A percentile compares a stretch with the other conserved stretches of the same genome.
These are phyloP conservation scores for Choloepus didactylus DNA, from an alignment of 2,797 vertebrate species.

Conservation along the genomic window DNA sequence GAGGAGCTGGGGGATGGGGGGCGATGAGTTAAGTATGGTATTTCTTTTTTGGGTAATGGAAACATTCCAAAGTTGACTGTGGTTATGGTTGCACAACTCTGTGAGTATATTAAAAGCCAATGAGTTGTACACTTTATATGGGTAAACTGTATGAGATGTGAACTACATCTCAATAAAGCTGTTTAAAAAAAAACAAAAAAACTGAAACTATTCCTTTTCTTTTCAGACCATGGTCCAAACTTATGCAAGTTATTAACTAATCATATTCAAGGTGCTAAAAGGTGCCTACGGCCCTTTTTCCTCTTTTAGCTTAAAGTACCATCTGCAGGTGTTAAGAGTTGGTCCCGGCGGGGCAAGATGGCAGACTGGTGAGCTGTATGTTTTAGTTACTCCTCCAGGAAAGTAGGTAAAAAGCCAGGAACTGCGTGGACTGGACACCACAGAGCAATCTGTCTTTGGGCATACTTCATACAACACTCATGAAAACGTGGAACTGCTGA, in stretches of 20 bases:
- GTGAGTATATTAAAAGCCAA: neutral
- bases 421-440: too few relatives aligned
- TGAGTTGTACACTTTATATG: neutral
- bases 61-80: neutral
- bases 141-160: neutral
- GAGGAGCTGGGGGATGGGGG: fast-evolving
- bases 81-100: neutral
- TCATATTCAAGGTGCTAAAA: conserved; percentile 46
- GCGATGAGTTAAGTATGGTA: too few relatives aligned
- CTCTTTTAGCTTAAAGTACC: conserved; percentile 47
- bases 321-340: too few relatives aligned
- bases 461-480: too few relatives aligned
- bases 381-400: too few relatives aligned
- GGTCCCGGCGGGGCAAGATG: too few relatives aligned
- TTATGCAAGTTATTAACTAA: conserved; percentile 11
- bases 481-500: too few relatives aligned
- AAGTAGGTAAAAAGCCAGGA: too few relatives aligned
- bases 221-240: neutral
- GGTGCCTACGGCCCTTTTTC: neutral
- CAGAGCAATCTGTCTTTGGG: too few relatives aligned
- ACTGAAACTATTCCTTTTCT: neutral
- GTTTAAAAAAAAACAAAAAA: neutral
- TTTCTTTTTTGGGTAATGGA: neutral
- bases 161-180: neutral
- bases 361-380: too few relatives aligned